Evolutionary conservation across 2,113 vertebrate genomes (phyloP).

Genomic region (Siphamia tubifer): DNA sequence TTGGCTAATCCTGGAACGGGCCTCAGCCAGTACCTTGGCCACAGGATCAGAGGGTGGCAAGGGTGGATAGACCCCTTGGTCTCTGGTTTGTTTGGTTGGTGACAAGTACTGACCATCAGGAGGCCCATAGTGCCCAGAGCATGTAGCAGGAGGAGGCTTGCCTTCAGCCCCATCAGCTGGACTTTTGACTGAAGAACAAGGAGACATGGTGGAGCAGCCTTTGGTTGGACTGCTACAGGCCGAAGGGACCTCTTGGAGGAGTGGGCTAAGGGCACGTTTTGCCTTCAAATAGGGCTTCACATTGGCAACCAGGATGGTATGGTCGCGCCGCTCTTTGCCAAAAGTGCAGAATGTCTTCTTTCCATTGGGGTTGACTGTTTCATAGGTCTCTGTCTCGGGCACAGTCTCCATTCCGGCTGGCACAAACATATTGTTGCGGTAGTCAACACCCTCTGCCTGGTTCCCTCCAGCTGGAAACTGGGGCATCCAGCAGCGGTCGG

Average conservation of each 20-base stretch:
- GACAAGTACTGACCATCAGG: slow-evolving; percentile 91
- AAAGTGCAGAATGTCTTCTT: slow-evolving; percentile 99
- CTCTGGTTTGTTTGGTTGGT: slow-evolving; percentile 90
- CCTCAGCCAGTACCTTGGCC: slow-evolving; percentile 93
- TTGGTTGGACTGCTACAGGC: slow-evolving; percentile 94
- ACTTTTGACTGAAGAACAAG: slow-evolving; percentile 90
- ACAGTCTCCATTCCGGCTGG: slow-evolving; percentile 92
- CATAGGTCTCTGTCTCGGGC: slow-evolving; percentile 92
- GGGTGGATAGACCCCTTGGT: slow-evolving; percentile 78
- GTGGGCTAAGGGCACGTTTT: slow-evolving; percentile 97
- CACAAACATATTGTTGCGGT: slow-evolving; percentile 99
- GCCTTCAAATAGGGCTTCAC: slow-evolving; percentile 99
- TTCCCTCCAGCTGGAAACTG: slow-evolving; percentile 91
- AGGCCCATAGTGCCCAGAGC: slow-evolving; percentile 84
- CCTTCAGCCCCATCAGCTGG: slow-evolving; percentile 92
- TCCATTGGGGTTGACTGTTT: slow-evolving; percentile 94
- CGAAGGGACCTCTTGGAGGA: slow-evolving; percentile 96
- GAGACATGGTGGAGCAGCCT: slow-evolving; percentile 85
- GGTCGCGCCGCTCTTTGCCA: slow-evolving; percentile 98
- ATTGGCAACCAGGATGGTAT: slow-evolving; percentile 98
- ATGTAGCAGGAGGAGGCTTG: slow-evolving; percentile 80
- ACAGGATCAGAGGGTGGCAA: slow-evolving; percentile 80
- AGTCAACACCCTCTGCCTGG: slow-evolving; percentile 96
- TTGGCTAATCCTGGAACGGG: slow-evolving; percentile 81
- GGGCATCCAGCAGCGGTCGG: slow-evolving; percentile 99